A percentile compares a stretch with the other conserved stretches of the same genome.
Conservation (phyloP, 2,797 vertebrate genomes). For the Sciaenops ocellatus region DNA sequence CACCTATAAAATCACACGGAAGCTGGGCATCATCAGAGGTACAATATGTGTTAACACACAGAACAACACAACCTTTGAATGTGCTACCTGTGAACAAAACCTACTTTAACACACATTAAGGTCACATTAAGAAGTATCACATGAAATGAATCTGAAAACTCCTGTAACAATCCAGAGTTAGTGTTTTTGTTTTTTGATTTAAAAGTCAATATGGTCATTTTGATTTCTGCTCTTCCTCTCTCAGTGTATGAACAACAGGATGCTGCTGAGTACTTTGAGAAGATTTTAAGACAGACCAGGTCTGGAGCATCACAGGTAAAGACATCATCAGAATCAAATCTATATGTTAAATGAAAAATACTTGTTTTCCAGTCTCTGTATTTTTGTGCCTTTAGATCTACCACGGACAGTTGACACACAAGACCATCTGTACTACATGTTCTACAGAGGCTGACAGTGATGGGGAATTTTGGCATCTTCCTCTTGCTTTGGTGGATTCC, state of each 20-base stretch:
- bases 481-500: constrained; percentile 64
- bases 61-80: not conserved
- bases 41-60: not conserved
- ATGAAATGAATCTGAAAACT: not conserved
- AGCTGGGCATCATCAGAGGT: constrained; percentile 71
- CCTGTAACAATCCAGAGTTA: no score
- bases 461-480: constrained; percentile 71
- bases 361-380: not conserved
- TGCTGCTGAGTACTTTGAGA: constrained; percentile 81
- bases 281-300: constrained; percentile 68
- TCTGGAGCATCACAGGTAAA: constrained; percentile 63
- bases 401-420: constrained; percentile 60
- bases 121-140: not conserved
- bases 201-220: not conserved
- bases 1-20: constrained; percentile 49
- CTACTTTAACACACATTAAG: not conserved
- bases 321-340: not conserved
- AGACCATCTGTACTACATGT: constrained; percentile 46
- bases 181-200: no score
- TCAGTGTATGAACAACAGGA: constrained; percentile 75
- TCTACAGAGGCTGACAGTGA: rapidly evolving
- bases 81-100: not conserved
- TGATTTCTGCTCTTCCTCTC: not conserved
- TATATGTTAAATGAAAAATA: rapidly evolving
- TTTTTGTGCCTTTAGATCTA: constrained; percentile 71